Evolutionary conservation across 2,888 invertebrate species (phyloP).

Genomic region (Machimus rusticus): DNA sequence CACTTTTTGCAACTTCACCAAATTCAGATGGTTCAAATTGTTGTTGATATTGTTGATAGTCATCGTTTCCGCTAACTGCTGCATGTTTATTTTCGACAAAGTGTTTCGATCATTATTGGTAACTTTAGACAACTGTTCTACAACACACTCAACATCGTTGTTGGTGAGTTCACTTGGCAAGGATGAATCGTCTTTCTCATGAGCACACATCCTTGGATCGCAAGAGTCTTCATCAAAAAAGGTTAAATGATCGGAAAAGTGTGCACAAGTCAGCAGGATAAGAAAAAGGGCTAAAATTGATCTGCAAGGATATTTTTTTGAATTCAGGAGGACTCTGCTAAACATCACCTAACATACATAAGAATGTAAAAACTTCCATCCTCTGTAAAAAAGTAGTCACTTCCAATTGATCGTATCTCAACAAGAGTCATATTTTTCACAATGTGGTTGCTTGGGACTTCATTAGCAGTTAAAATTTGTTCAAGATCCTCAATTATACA

Average conservation of each 20-base stretch:
- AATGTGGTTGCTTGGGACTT: conserved; percentile 53
- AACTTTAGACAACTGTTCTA: conserved; percentile 46
- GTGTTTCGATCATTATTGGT: conserved; percentile 51
- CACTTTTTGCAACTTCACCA: conserved; percentile 59
- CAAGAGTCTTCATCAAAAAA: conserved; percentile 41
- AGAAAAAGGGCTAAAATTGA: conserved; percentile 37
- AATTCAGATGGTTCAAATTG: conserved; percentile 54
- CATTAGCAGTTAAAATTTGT: conserved; percentile 53
- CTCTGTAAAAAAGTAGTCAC: conserved; percentile 52
- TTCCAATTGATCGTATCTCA: conserved; percentile 51
- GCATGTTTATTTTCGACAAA: conserved; percentile 46
- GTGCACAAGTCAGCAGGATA: conserved; percentile 36
- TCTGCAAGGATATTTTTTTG: not conserved
- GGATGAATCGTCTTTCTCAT: conserved; percentile 9
- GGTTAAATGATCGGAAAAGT: conserved; percentile 45
- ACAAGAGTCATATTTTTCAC: conserved; percentile 53
- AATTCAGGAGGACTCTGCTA: not conserved
- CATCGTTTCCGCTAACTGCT: conserved; percentile 50
- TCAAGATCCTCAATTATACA: conserved; percentile 53
- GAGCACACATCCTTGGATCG: not conserved
- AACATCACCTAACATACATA: conserved; percentile 49
- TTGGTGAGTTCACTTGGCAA: conserved; percentile 37
- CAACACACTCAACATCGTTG: conserved; percentile 43
- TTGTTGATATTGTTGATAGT: conserved; percentile 54
- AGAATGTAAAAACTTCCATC: conserved; percentile 54